These are phyloP conservation scores for Caenorhabditis tropicalis DNA, from an alignment of 1,140 invertebrate genomes.

Conservation along the genomic window DNA sequence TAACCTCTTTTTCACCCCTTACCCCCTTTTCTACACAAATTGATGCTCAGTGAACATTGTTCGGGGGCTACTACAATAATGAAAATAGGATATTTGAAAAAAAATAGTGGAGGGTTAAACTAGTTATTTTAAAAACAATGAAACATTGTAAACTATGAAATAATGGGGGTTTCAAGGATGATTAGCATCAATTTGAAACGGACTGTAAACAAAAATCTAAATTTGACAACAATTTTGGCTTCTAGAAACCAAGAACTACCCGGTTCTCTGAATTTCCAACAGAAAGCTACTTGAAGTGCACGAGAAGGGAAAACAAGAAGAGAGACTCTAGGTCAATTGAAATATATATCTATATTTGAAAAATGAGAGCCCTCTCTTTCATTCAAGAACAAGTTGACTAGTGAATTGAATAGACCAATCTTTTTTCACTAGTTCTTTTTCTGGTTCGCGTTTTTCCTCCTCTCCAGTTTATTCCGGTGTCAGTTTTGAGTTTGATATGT, in stretches of 20 bases:
- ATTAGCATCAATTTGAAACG: too few relatives aligned
- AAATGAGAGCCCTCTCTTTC: too few relatives aligned
- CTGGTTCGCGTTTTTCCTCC: not conserved
- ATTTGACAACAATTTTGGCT: too few relatives aligned
- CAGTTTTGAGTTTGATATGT: conserved; percentile 29
- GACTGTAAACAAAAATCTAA: too few relatives aligned
- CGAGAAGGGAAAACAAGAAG: not conserved
- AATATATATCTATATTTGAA: conserved; percentile 25
- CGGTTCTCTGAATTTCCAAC: too few relatives aligned
- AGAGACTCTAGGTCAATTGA: not conserved
- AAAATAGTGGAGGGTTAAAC: too few relatives aligned
- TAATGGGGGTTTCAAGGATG: too few relatives aligned
- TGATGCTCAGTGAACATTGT: not conserved
- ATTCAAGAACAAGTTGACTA: conserved; percentile 29
- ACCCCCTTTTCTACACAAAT: not conserved
- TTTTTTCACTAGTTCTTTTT: not conserved
- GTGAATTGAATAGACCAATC: conserved; percentile 17
- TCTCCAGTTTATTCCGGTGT: not conserved
- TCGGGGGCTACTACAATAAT: not conserved
- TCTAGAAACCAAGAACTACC: too few relatives aligned
- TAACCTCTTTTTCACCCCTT: too few relatives aligned
- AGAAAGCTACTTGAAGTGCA: not conserved
- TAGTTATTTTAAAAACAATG: too few relatives aligned
- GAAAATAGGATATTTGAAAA: too few relatives aligned
- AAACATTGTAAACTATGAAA: too few relatives aligned